Evolutionary conservation across 2,797 vertebrate species (phyloP).

Genomic region (Syndactyla subalaris): DNA sequence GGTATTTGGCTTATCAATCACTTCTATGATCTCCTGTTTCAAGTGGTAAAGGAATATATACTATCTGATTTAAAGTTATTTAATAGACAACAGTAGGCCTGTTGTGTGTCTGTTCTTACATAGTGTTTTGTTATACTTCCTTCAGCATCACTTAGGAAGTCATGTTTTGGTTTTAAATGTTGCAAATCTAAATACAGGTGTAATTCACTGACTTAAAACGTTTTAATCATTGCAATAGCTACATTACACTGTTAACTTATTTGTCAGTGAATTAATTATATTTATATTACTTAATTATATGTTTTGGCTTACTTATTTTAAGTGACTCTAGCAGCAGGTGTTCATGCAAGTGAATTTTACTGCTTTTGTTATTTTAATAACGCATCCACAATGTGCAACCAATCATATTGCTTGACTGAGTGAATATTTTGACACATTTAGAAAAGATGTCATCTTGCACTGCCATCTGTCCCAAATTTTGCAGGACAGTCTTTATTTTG

Average conservation of each 20-base stretch:
- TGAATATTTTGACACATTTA: conserved; percentile 66
- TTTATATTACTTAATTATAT: conserved; percentile 38
- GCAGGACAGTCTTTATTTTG: conserved; percentile 69
- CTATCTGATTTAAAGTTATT: not conserved
- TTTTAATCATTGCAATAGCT: not conserved
- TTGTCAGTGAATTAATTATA: conserved; percentile 8
- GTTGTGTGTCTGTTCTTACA: not conserved
- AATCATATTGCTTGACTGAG: conserved; percentile 27
- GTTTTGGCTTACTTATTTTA: conserved; percentile 45
- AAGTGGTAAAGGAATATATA: not conserved
- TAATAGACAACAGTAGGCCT: not conserved
- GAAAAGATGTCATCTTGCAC: conserved; percentile 66
- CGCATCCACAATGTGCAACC: conserved; percentile 10
- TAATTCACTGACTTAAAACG: not conserved
- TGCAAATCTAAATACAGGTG: not conserved
- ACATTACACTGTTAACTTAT: not conserved
- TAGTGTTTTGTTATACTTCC: not conserved
- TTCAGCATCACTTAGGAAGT: not conserved
- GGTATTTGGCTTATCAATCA: not conserved
- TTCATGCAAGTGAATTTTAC: conserved; percentile 52
- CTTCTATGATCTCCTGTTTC: not conserved
- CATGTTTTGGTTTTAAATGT: not conserved
- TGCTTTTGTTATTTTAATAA: conserved; percentile 70
- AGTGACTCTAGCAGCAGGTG: conserved; percentile 49
- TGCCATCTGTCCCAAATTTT: conserved; percentile 71